Evolutionary conservation across 2,113 vertebrate species (phyloP).

Genomic region (Vanacampus margaritifer): DNA sequence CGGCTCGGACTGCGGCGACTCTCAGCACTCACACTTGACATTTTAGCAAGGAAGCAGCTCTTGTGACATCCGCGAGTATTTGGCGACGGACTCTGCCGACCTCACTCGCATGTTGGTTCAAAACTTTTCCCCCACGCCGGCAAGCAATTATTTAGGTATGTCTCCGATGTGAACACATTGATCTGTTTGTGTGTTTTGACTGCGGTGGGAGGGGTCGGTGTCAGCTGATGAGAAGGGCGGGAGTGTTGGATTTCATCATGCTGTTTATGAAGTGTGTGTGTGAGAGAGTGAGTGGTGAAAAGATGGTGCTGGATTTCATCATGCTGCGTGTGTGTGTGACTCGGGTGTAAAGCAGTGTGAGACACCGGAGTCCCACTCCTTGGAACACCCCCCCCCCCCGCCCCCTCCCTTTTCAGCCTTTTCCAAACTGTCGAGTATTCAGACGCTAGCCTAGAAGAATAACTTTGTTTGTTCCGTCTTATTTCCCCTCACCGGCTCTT

Average conservation of each 20-base stretch:
- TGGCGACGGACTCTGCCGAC: not conserved
- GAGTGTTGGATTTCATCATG: constrained; percentile 69
- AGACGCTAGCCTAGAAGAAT: constrained; percentile 17
- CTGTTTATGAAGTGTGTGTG: constrained; percentile 53
- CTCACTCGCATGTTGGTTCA: not conserved
- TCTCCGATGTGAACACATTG: constrained; percentile 30
- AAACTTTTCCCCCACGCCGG: constrained; percentile 16
- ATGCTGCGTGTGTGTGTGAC: not conserved
- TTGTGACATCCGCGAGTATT: not conserved
- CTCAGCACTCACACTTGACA: not conserved
- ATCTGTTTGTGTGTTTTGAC: constrained; percentile 45
- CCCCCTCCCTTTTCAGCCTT: constrained; percentile 14
- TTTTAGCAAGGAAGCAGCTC: not conserved
- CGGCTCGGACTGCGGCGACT: not conserved
- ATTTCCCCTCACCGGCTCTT: not conserved
- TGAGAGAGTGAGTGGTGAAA: constrained; percentile 1
- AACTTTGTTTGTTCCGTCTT: not conserved
- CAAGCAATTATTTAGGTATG: constrained; percentile 22
- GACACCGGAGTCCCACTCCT: constrained; percentile 38
- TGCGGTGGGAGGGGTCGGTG: constrained; percentile 13
- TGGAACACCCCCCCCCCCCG: constrained; percentile 27
- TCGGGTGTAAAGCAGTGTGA: constrained; percentile 31
- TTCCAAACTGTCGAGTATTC: constrained; percentile 21
- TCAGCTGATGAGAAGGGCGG: constrained; percentile 48
- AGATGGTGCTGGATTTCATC: constrained; percentile 12